Base-by-base conservation (phyloP, 2,797 vertebrate genomes). In the Strix occidentalis region DNA sequence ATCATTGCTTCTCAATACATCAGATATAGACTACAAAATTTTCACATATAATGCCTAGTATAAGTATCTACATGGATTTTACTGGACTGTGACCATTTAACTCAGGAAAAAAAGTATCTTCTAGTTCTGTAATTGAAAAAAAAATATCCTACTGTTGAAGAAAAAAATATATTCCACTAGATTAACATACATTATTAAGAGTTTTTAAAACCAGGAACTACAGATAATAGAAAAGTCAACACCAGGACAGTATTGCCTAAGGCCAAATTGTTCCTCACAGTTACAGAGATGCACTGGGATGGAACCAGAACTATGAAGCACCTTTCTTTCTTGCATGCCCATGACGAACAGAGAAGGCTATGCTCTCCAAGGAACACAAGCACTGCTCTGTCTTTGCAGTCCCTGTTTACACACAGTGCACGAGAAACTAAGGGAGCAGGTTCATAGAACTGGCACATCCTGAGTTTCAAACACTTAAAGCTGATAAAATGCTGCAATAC, bases 221-320 rank as follows among this genome's bases (percentile, higher is more conserved):
- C 13, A 1, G 0, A 63, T 81, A 79, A 77, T 1, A 41, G 63
- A 41, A 72, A 69, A 77, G 11, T 0, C 4, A 60, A 10, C 14
- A 69, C 8, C 10, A 53, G 37, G 20, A 53, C 6, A 71, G 20
- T 28, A 82, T 16, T 87, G 26, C 16, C 18, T 72, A 45, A 74
- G 43, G 48, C 8, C 24, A 41, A 58, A 57, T n/a, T 64, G 20
- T 41, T 83, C 16, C 17, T 77, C 16, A 7, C 3, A 33, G 21
- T 66, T 81, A 41, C 58, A 72, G 24, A 20, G 17, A 77, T 33
- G 16, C 0, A 0, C 33, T 46, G 77, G 33, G n/a, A 60, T 12
- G 9, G 7, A 60, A 51, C 4, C 4, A 77, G 57, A 28, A 43
- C 39, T 16, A 20, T 12, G 64, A 72, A 88, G 35, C 23, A 72